Evolutionary conservation across 2,888 invertebrate genomes (phyloP).

Genomic region (Arrhopalites spinosus): DNA sequence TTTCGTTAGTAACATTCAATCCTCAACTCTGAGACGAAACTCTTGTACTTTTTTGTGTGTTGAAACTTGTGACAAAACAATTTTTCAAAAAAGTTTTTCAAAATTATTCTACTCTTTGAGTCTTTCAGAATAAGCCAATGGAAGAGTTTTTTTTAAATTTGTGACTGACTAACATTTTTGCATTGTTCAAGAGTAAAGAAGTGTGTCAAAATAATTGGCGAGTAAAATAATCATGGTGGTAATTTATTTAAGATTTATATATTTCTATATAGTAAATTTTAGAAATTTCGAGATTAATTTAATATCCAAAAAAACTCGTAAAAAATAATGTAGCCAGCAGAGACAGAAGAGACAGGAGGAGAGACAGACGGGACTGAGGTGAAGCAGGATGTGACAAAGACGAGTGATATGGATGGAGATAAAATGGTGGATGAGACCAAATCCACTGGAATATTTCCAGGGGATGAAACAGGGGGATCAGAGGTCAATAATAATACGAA

Average conservation of each 20-base stretch:
- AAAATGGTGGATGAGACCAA: constrained; percentile 8
- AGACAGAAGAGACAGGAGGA: neutral
- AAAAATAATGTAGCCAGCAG: neutral
- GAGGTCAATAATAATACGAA: neutral
- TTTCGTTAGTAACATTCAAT: constrained; percentile 14
- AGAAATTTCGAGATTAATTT: too few relatives aligned
- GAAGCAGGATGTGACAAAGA: constrained; percentile 17
- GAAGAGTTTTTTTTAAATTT: too few relatives aligned
- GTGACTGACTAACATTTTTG: too few relatives aligned
- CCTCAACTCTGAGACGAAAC: neutral
- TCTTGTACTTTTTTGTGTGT: neutral
- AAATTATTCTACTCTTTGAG: neutral
- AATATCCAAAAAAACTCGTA: too few relatives aligned
- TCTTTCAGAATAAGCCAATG: neutral
- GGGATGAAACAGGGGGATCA: neutral
- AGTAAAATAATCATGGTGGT: too few relatives aligned
- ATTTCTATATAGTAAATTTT: too few relatives aligned
- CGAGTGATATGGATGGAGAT: constrained; percentile 13
- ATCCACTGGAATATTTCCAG: constrained; percentile 2
- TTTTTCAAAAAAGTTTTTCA: neutral
- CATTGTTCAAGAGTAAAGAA: too few relatives aligned
- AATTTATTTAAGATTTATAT: too few relatives aligned
- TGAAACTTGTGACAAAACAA: neutral
- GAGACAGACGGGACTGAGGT: neutral
- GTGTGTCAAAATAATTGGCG: too few relatives aligned